These are phyloP conservation scores for Candidula unifasciata DNA, from an alignment of 2,888 invertebrate genomes.

Conservation along the genomic window DNA sequence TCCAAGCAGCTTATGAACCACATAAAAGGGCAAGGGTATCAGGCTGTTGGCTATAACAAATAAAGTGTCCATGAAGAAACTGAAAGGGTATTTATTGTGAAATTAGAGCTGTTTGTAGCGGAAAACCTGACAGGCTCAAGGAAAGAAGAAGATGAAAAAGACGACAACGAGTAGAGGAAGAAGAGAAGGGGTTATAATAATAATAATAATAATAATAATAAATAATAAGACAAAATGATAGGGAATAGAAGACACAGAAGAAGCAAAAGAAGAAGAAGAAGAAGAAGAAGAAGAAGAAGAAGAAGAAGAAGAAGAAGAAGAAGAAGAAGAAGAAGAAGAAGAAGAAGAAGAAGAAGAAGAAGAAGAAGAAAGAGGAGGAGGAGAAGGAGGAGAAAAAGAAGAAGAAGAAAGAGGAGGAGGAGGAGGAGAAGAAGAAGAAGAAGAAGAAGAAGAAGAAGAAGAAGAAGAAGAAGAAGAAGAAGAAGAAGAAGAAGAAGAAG, in stretches of 20 bases:
- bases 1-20: no score
- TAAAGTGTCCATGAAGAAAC: no score
- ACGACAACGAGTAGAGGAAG: background rate
- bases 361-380: background rate
- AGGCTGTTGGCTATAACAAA: no score
- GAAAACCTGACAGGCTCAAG: background rate
- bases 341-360: background rate
- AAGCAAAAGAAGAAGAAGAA: background rate
- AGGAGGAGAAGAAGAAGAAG: background rate
- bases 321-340: slow-evolving; percentile 32
- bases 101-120: no score
- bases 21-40: no score
- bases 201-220: background rate
- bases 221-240: slow-evolving; percentile 9
- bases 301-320: slow-evolving; percentile 17
- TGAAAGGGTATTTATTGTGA: no score
- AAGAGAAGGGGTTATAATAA: background rate
- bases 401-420: background rate
- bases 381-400: background rate
- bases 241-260: background rate
- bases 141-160: background rate
- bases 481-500: slow-evolving; percentile 44
- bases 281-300: slow-evolving; percentile 6
- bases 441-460: background rate
- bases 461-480: background rate